Conservation (phyloP, 2,888 invertebrate species). For the Electrophaes corylata region DNA sequence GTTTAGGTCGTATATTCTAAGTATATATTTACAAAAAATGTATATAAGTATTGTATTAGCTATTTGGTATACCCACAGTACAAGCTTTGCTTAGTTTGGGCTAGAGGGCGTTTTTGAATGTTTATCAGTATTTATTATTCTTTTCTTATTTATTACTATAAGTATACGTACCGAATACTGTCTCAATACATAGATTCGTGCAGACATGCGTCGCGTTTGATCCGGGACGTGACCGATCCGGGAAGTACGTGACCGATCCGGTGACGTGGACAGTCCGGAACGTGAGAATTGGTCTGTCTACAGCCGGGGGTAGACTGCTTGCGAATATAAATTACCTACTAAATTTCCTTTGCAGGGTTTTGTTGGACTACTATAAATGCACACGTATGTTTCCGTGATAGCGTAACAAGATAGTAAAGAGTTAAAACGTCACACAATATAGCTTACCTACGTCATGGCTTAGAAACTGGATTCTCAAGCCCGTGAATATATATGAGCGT, state of each 20-base stretch:
- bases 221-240: slow-evolving; percentile 39
- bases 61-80: too few relatives aligned
- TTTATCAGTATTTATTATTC: too few relatives aligned
- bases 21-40: too few relatives aligned
- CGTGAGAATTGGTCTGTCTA: slow-evolving; percentile 26
- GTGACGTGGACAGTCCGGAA: slow-evolving; percentile 33
- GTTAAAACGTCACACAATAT: too few relatives aligned
- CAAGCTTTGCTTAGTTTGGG: too few relatives aligned
- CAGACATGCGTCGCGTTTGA: not conserved
- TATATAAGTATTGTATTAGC: too few relatives aligned
- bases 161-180: not conserved
- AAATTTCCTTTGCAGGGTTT: slow-evolving; percentile 16
- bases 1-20: too few relatives aligned
- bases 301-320: slow-evolving; percentile 12
- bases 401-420: too few relatives aligned
- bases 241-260: slow-evolving; percentile 41
- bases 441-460: too few relatives aligned
- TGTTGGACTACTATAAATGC: not conserved
- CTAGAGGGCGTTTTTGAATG: too few relatives aligned
- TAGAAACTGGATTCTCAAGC: too few relatives aligned
- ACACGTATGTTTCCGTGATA: not conserved
- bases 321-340: slow-evolving; percentile 23
- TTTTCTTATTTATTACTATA: not conserved
- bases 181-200: not conserved
- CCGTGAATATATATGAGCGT: too few relatives aligned